phyloP scores from a whole-genome alignment of 2,113 vertebrate species.

The Gasterosteus nipponicus region DNA sequence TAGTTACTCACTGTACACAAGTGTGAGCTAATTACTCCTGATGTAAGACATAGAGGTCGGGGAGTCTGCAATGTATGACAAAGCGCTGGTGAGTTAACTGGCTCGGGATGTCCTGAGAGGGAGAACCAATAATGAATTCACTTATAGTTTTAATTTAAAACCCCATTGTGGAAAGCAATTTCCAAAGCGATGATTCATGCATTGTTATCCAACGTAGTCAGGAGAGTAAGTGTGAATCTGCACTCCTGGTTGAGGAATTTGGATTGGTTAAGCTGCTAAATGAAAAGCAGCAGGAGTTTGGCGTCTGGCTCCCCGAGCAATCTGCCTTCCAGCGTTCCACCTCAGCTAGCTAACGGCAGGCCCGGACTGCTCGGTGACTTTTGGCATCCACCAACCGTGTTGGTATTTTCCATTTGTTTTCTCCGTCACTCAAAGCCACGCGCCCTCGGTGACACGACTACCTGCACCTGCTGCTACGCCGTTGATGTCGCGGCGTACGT shows the following conservation, averaged over 20 bases:
- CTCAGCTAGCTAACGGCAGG: slow-evolving; percentile 57
- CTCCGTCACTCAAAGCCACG: slow-evolving; percentile 11
- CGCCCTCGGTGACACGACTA: neutral
- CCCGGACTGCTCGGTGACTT: slow-evolving; percentile 58
- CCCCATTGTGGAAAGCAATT: slow-evolving; percentile 63
- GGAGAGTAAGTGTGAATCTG: slow-evolving; percentile 49
- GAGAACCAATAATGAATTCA: slow-evolving; percentile 55
- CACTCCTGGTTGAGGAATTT: slow-evolving; percentile 58
- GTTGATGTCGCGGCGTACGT: neutral
- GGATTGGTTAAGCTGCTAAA: slow-evolving; percentile 70
- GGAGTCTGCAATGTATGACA: slow-evolving; percentile 40
- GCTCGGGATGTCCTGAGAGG: slow-evolving; percentile 34
- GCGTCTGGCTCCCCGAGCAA: slow-evolving; percentile 64
- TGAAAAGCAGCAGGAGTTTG: slow-evolving; percentile 60
- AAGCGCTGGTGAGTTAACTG: slow-evolving; percentile 49
- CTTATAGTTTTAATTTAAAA: slow-evolving; percentile 70
- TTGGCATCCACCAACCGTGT: neutral
- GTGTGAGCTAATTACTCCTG: slow-evolving; percentile 40
- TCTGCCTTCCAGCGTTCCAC: slow-evolving; percentile 68
- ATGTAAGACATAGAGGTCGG: slow-evolving; percentile 13
- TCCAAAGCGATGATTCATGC: slow-evolving; percentile 64
- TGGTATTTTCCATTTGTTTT: no score
- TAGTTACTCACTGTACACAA: slow-evolving; percentile 17
- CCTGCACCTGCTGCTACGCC: slow-evolving; percentile 26
- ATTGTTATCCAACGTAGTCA: slow-evolving; percentile 63